Evolutionary conservation across 37 sponge, comb jelly and placozoan genomes (phyloP), one percentile per base, ranked within the genome.

Genomic region (Ephydatia muelleri): DNA sequence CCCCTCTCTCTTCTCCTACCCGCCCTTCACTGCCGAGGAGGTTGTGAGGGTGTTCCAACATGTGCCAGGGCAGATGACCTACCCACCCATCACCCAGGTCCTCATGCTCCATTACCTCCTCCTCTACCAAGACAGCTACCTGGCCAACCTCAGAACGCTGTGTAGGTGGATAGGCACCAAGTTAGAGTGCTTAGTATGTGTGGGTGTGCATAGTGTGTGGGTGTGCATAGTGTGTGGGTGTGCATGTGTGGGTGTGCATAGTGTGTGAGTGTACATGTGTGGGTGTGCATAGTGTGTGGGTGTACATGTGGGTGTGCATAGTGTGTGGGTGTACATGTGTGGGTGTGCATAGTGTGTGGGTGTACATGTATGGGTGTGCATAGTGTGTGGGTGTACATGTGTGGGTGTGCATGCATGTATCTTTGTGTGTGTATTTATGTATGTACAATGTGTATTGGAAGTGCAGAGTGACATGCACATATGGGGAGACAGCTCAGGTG

Each of bases 81-180:
- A 34, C 80, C 34, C 93, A 26, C 33, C 80, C 13, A 78, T 83
- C 38, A 67, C 89, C 12, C 89, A 91, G 66, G 67, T 91, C 33
- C 79, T 94, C 30, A 83, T 91, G 38, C 43, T 94, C 19, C 91
- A 91, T 76, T 94, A 94, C 39, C 67, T 91, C 33, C 82, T 94
- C 16, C 83, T 88, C 40, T 91, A 94, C 65, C 95, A 94, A 36
- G 87, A 94, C 75, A 80, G 73, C 67, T 91, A 73, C 83, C 81
- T 89, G 70, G 38, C 67, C 26, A 88, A 91, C 75, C 73, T 91
- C 49, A 91, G 78, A 68, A 38, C 84, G 2, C 40, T 88, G 37
- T 31, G 93, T 92, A 70, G 67, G 89, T 74, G 29, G 11, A 28
- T 49, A 36, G 22, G 31, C 22, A 22, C 66, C 21, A 14, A 22